Conservation (phyloP, 2,113 vertebrate species). For the Pachycephala philippinensis region DNA sequence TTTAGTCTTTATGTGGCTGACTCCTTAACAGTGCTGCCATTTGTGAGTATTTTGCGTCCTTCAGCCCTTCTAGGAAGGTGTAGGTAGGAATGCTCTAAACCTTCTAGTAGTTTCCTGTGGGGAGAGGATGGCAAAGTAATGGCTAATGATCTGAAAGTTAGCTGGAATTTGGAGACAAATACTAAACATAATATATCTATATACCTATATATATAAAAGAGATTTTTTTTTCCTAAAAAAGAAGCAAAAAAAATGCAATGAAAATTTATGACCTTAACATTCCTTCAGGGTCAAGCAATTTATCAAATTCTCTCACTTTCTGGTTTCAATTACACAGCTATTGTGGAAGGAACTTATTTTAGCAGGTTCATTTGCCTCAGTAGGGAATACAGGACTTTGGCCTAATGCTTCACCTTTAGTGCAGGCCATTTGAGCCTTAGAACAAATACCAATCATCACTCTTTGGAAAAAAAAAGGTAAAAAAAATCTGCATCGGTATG, state of each 20-base stretch:
- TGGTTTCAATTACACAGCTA: constrained; percentile 98
- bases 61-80: constrained; percentile 11
- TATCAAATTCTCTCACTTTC: constrained; percentile 98
- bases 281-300: constrained; percentile 98
- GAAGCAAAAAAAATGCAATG: constrained; percentile 76
- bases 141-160: constrained; percentile 55
- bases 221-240: constrained; percentile 25
- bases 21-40: neutral
- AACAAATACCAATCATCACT: constrained; percentile 86
- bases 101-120: constrained; percentile 20
- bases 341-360: constrained; percentile 95
- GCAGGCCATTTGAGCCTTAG: constrained; percentile 84
- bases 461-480: constrained; percentile 57
- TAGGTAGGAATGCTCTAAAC: neutral
- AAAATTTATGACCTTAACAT: constrained; percentile 97
- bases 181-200: constrained; percentile 75
- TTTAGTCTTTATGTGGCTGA: neutral
- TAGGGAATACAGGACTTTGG: constrained; percentile 88
- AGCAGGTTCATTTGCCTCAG: constrained; percentile 99
- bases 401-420: constrained; percentile 83
- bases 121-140: neutral
- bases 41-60: neutral
- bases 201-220: neutral
- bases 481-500: constrained; percentile 75
- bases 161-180: constrained; percentile 68